Percentiles rank a stretch among this genome's conserved stretches.
These are phyloP conservation scores for Poeciliopsis prolifica DNA, from an alignment of 2,113 vertebrate species.

Conservation along the genomic window DNA sequence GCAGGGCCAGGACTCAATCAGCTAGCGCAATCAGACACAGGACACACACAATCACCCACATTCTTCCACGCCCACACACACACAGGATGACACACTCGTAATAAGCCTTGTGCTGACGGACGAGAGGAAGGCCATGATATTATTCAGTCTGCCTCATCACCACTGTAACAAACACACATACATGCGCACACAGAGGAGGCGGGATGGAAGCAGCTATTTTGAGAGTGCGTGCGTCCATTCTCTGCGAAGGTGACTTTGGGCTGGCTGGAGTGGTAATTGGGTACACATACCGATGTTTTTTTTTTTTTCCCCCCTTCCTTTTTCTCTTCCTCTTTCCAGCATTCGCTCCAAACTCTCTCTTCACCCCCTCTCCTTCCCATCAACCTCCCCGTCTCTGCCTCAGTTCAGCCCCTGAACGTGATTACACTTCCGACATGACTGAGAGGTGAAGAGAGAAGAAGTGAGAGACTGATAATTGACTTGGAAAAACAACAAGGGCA, in stretches of 20 bases:
- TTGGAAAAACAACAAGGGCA: conserved; percentile 66
- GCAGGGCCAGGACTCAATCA: conserved; percentile 69
- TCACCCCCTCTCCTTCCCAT: conserved; percentile 24
- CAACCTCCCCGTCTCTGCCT: conserved; percentile 33
- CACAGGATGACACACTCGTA: conserved; percentile 43
- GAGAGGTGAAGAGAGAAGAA: conserved; percentile 50
- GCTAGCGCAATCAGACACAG: conserved; percentile 69
- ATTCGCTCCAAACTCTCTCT: conserved; percentile 56
- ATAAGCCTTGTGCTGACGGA: conserved; percentile 66
- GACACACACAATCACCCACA: conserved; percentile 38
- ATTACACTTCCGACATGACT: conserved; percentile 77
- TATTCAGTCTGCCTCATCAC: conserved; percentile 74
- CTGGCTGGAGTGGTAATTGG: conserved; percentile 78
- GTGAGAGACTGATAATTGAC: conserved; percentile 68
- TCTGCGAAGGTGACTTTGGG: conserved; percentile 81
- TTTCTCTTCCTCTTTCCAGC: conserved; percentile 62
- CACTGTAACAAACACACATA: conserved; percentile 60
- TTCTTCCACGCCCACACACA: conserved; percentile 14
- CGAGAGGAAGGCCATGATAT: conserved; percentile 71
- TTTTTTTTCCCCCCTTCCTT: neutral
- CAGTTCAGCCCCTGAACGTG: conserved; percentile 57
- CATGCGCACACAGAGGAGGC: conserved; percentile 40
- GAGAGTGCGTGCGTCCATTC: conserved; percentile 66
- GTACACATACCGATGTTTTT: conserved; percentile 80
- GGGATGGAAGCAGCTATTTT: conserved; percentile 75